These are phyloP conservation scores for Sisyra terminalis DNA, from an alignment of 2,888 invertebrate genomes.

Conservation along the genomic window DNA sequence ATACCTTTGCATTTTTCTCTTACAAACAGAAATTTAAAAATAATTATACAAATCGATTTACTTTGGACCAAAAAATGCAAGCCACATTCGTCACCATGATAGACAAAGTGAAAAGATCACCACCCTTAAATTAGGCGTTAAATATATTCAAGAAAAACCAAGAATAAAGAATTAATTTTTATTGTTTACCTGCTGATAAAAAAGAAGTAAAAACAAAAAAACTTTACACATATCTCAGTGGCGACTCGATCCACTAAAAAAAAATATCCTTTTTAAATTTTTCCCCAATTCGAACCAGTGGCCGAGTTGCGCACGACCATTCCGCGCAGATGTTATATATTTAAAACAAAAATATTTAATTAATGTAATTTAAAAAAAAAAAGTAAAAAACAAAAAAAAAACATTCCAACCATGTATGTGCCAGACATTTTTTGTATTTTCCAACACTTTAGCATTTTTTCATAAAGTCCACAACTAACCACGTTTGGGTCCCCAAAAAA, in stretches of 20 bases:
- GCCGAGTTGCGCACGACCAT: conserved; percentile 1
- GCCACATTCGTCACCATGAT: too few species aligned
- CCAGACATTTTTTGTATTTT: conserved; percentile 37
- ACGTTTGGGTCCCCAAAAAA: too few species aligned
- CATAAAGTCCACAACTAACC: too few species aligned
- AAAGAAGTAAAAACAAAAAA: neutral
- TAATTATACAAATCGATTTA: neutral
- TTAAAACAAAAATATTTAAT: conserved; percentile 1
- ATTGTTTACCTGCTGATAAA: conserved; percentile 3
- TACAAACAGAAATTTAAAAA: neutral
- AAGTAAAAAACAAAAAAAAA: conserved; percentile 24
- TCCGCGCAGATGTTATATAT: conserved; percentile 5
- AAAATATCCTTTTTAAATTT: too few species aligned
- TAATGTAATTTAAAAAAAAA: conserved; percentile 1
- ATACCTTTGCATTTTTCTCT: neutral
- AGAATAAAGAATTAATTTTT: neutral
- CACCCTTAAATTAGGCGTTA: conserved; percentile 1
- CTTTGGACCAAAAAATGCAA: neutral
- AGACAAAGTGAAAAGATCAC: too few species aligned
- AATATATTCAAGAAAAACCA: neutral
- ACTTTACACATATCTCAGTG: conserved; percentile 8
- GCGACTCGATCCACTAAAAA: neutral
- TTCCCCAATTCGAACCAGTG: too few species aligned
- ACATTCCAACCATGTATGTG: conserved; percentile 48
- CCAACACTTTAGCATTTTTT: too few species aligned